Conservation (phyloP, 2,113 vertebrate species). For the Megaceryle maxima region DNA sequence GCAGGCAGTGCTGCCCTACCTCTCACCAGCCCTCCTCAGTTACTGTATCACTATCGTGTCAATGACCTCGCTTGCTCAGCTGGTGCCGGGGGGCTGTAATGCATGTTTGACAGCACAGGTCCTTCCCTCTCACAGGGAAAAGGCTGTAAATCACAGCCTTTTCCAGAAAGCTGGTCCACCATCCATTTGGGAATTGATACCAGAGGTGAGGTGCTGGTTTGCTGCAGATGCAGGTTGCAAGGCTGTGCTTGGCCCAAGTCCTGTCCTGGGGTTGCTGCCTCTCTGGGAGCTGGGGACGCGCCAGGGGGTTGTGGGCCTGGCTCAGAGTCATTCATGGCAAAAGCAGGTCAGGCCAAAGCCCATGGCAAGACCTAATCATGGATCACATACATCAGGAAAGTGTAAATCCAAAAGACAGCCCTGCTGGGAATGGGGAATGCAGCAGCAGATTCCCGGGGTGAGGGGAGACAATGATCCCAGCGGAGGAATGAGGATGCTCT, state of each 20-base stretch:
- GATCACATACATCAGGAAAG: background rate
- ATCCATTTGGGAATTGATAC: background rate
- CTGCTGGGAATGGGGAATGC: background rate
- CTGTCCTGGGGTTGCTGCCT: accelerated
- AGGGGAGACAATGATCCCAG: background rate
- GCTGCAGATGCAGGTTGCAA: background rate
- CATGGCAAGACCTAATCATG: background rate
- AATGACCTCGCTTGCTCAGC: background rate
- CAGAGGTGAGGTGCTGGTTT: background rate
- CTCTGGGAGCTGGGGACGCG: background rate
- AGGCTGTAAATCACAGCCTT: background rate
- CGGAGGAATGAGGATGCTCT: background rate
- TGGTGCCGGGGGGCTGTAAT: background rate
- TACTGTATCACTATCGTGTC: background rate
- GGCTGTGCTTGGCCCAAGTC: background rate
- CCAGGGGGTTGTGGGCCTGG: background rate
- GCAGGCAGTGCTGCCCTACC: background rate
- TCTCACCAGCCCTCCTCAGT: background rate
- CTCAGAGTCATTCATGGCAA: background rate
- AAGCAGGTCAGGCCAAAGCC: background rate
- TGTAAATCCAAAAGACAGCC: accelerated
- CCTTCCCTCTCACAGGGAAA: background rate
- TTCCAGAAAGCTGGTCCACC: background rate
- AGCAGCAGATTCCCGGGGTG: accelerated
- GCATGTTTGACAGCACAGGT: background rate